These are phyloP conservation scores for Phengaris arion DNA, from an alignment of 2,888 invertebrate species.

Conservation along the genomic window DNA sequence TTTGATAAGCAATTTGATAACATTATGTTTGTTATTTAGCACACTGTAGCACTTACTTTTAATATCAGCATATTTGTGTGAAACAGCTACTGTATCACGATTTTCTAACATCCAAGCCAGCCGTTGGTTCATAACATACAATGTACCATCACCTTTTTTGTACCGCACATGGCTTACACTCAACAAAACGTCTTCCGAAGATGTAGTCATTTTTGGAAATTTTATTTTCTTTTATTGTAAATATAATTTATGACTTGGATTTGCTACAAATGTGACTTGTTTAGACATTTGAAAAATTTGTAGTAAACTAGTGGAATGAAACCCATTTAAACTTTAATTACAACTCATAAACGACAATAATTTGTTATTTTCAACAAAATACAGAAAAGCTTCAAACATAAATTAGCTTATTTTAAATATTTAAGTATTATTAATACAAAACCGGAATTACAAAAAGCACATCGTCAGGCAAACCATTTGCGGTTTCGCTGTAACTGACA, in stretches of 20 bases:
- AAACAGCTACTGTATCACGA: conserved; percentile 93
- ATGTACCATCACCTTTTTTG: conserved; percentile 97
- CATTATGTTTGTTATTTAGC: neutral
- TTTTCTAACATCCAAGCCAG: conserved; percentile 98
- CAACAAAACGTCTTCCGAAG: conserved; percentile 96
- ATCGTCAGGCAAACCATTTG: conserved; percentile 63
- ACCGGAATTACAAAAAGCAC: conserved; percentile 60
- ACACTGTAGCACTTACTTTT: conserved; percentile 84
- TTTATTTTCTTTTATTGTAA: conserved; percentile 17
- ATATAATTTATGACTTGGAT: neutral
- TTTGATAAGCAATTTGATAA: too few species aligned
- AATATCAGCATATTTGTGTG: conserved; percentile 96
- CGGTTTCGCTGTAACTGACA: conserved; percentile 56
- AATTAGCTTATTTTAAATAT: conserved; percentile 12
- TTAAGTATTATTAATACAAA: conserved; percentile 47
- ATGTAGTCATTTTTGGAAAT: conserved; percentile 84
- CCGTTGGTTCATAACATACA: conserved; percentile 97
- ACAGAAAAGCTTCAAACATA: conserved; percentile 18
- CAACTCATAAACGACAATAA: neutral
- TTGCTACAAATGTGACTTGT: neutral
- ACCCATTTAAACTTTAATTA: neutral
- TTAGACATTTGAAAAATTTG: neutral
- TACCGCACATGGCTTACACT: conserved; percentile 95
- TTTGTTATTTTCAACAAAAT: neutral
- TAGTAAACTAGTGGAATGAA: neutral